These are phyloP conservation scores for Diadegma fenestrale DNA, from an alignment of 2,888 invertebrate species.

Conservation along the genomic window DNA sequence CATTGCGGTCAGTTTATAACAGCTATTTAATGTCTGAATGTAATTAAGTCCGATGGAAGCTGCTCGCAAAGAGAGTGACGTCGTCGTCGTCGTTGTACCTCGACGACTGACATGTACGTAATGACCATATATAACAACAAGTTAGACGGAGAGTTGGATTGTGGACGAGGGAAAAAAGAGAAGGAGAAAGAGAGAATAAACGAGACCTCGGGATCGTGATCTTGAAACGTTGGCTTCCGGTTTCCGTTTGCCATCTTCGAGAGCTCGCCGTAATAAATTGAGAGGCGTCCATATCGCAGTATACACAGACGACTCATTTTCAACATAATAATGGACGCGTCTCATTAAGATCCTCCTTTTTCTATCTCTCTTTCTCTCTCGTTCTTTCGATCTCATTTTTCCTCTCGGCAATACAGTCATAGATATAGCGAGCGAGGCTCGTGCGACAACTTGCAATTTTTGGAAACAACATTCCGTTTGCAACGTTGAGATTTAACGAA, in stretches of 20 bases:
- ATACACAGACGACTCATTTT: neutral
- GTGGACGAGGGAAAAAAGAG: neutral
- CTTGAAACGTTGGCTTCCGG: conserved; percentile 68
- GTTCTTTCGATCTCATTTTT: too few relatives aligned
- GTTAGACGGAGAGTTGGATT: neutral
- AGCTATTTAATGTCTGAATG: conserved; percentile 45
- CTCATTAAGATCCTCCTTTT: conserved; percentile 4
- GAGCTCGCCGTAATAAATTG: conserved; percentile 35
- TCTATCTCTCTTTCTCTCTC: too few relatives aligned
- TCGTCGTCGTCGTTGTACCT: conserved; percentile 16
- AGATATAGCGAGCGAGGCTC: too few relatives aligned
- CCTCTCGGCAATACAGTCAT: too few relatives aligned
- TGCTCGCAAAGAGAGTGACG: conserved; percentile 15
- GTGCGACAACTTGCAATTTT: too few relatives aligned
- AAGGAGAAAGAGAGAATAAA: conserved; percentile 17
- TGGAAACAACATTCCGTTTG: too few relatives aligned
- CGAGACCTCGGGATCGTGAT: conserved; percentile 42
- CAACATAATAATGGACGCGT: neutral
- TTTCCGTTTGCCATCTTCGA: conserved; percentile 62
- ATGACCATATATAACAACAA: conserved; percentile 7
- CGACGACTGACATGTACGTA: conserved; percentile 19
- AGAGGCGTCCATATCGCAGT: conserved; percentile 35
- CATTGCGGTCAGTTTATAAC: neutral
- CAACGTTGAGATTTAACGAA: too few relatives aligned
- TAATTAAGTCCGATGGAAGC: conserved; percentile 42